Evolutionary conservation across 1,140 invertebrate species (phyloP).

Genomic region (Piezodorus guildinii): DNA sequence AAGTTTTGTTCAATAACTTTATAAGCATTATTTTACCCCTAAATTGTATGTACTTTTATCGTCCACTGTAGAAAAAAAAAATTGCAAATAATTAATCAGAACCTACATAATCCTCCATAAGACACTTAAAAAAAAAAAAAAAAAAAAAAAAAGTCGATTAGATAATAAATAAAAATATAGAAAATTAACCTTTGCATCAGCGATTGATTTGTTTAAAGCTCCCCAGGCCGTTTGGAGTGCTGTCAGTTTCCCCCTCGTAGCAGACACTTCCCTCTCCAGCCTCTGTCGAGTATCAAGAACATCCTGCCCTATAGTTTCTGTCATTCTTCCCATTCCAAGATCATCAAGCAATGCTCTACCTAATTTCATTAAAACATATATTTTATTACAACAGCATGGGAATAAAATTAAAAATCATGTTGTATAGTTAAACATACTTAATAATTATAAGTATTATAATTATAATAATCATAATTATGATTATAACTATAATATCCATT

Average conservation of each 20-base stretch:
- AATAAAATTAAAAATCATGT: too few relatives aligned
- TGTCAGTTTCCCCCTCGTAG: conserved; percentile 30
- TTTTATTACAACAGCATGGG: too few relatives aligned
- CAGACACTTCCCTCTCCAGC: conserved; percentile 45
- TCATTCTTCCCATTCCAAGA: conserved; percentile 20
- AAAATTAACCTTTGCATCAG: conserved; percentile 38
- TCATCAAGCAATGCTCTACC: conserved; percentile 28
- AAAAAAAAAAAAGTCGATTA: too few relatives aligned
- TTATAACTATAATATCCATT: too few relatives aligned
- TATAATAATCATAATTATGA: too few relatives aligned
- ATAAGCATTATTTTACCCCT: too few relatives aligned
- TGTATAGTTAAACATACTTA: too few relatives aligned
- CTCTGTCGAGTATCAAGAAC: conserved; percentile 44
- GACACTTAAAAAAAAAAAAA: too few relatives aligned
- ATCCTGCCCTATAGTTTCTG: conserved; percentile 37
- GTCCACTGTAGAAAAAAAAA: not conserved
- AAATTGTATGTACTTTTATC: too few relatives aligned
- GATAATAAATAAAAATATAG: too few relatives aligned
- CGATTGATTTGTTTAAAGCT: conserved; percentile 45
- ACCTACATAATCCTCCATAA: too few relatives aligned
- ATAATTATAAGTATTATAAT: not conserved
- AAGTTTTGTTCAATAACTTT: too few relatives aligned
- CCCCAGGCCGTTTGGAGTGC: conserved; percentile 44
- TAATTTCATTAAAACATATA: not conserved
- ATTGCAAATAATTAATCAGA: not conserved